Evolutionary conservation across 2,797 vertebrate genomes (phyloP).

Genomic region (Podarcis lilfordi): DNA sequence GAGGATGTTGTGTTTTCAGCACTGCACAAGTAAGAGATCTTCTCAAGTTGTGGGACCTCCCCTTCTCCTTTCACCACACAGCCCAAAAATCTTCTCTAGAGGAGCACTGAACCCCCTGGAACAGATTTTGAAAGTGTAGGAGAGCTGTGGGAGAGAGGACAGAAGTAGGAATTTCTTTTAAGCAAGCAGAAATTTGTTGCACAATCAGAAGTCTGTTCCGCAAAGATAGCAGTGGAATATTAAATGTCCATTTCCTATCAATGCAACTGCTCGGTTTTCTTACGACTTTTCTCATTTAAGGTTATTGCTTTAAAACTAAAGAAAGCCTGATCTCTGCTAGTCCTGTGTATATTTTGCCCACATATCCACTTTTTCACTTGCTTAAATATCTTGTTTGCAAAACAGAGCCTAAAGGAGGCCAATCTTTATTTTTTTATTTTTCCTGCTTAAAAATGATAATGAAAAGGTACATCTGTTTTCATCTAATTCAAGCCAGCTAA

Average conservation of each 20-base stretch:
- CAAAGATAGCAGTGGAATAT: background rate
- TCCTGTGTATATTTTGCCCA: background rate
- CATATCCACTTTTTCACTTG: too few species aligned
- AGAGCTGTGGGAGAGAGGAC: too few species aligned
- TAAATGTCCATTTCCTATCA: background rate
- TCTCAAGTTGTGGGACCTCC: too few species aligned
- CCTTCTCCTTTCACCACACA: too few species aligned
- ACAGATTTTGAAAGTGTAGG: too few species aligned
- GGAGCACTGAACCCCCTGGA: too few species aligned
- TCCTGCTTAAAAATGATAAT: slow-evolving; percentile 6
- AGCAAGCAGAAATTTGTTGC: too few species aligned
- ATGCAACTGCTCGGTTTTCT: background rate
- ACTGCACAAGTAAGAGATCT: too few species aligned
- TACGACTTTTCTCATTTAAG: background rate
- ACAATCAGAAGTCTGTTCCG: too few species aligned
- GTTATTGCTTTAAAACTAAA: background rate
- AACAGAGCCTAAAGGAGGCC: background rate
- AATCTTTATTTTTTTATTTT: background rate
- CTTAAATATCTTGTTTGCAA: background rate
- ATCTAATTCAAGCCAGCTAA: slow-evolving; percentile 37
- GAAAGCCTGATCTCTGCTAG: background rate
- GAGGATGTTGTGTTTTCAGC: too few species aligned
- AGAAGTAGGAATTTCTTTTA: background rate
- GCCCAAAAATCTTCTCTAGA: too few species aligned
- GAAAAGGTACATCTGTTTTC: slow-evolving; percentile 32